Evolutionary conservation across 2,113 vertebrate genomes (phyloP).

Genomic region (Dinomys branickii): DNA sequence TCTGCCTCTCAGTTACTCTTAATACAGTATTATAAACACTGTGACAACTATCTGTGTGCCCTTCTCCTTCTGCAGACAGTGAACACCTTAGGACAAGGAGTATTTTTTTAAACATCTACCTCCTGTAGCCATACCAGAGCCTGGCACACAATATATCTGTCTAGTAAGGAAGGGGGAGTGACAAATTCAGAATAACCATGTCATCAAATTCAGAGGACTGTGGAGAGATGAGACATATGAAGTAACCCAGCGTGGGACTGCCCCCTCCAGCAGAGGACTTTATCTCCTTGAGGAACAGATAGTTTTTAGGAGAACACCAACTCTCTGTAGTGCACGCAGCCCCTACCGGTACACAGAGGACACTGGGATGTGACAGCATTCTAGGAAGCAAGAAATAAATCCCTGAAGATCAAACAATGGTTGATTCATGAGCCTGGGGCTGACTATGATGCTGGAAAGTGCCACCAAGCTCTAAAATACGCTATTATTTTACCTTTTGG

Average conservation of each 20-base stretch:
- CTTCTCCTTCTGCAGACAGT: not conserved
- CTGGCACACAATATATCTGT: not conserved
- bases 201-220: not conserved
- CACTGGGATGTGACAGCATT: not conserved
- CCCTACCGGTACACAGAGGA: not conserved
- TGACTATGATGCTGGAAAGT: not conserved
- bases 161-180: not conserved
- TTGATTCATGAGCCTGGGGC: not conserved
- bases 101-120: not conserved
- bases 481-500: not conserved
- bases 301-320: not conserved
- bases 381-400: not conserved
- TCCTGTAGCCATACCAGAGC: not conserved
- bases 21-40: accelerated
- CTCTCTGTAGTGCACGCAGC: not conserved
- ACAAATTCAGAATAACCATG: not conserved
- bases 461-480: not conserved
- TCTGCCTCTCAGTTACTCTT: not conserved
- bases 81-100: not conserved
- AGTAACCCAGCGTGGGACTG: not conserved
- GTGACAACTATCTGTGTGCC: not conserved
- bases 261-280: not conserved
- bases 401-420: not conserved
- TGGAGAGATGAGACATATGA: not conserved
- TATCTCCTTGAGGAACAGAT: not conserved